These are phyloP conservation scores for Novumbra hubbsi DNA, from an alignment of 2,797 vertebrate species.

Conservation along the genomic window DNA sequence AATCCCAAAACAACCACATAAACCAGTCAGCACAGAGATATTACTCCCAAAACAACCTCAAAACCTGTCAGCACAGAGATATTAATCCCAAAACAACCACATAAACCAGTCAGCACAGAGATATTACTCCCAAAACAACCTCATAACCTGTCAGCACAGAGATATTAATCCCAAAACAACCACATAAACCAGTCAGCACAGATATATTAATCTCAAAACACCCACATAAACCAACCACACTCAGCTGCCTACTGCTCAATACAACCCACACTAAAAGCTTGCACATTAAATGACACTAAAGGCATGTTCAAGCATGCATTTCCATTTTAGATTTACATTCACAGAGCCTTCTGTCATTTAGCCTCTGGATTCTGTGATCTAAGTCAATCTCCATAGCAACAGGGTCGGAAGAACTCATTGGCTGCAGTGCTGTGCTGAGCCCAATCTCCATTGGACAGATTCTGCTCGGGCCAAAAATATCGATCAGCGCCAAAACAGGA, in stretches of 20 bases:
- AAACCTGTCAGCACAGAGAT: too few relatives aligned
- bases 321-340: conserved; percentile 64
- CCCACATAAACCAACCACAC: conserved; percentile 72
- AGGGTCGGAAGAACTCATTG: conserved; percentile 68
- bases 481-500: conserved; percentile 87
- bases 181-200: conserved; percentile 68
- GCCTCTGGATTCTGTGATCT: conserved; percentile 67
- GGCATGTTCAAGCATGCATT: conserved; percentile 57
- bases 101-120: conserved; percentile 67
- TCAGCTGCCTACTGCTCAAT: conserved; percentile 53
- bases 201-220: conserved; percentile 71
- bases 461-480: conserved; percentile 88
- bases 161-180: conserved; percentile 73
- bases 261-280: conserved; percentile 59
- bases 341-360: conserved; percentile 46
- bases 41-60: too few relatives aligned
- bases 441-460: conserved; percentile 72
- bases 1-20: too few relatives aligned
- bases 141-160: too few relatives aligned
- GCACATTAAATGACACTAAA: conserved; percentile 64
- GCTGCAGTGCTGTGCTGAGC: conserved; percentile 63
- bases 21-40: too few relatives aligned
- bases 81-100: conserved; percentile 71
- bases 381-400: conserved; percentile 83
- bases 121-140: conserved; percentile 72